Base-by-base conservation (phyloP, 2,113 vertebrate genomes). In the Oncorhynchus masou region DNA sequence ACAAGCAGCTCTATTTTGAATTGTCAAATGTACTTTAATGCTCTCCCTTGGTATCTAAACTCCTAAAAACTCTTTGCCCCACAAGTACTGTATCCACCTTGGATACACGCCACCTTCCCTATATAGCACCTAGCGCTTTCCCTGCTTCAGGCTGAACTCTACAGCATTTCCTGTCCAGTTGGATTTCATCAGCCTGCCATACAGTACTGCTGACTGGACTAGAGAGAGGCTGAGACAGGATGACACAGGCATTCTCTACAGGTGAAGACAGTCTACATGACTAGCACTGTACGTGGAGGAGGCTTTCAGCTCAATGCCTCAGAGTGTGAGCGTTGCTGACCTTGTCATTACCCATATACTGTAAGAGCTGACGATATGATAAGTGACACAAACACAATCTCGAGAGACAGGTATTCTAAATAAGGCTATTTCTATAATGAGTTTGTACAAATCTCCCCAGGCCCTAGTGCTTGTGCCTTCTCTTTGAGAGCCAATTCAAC, bases 161-260 rank as follows among this genome's bases (percentile, higher is more conserved):
- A 39, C 68, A 48, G 11, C 74, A 70, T 83, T 75, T 67, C 74
- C 65, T 66, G 59, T 73, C 70, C 51, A 67, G 54, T 31, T 15
- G 19, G 24, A 76, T 79, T 74, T 59, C 70, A 62, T 82, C 73
- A 76, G 64, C 72, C 49, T 75, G 62, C 66, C 54, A 27, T 70
- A 45, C 71, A 31, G 27, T 27, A 67, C 59, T 71, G 68, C 48
- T 68, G 49, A 75, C 59, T 16, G 51, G 51, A 65, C 25, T 19
- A 57, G 15, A 57, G 54, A 62, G 59, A 22, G 54, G 19, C 54
- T 1, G 54, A 15, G 54, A 16, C 16, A 62, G n/a, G 59, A 62
- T n/a, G 59, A 22, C 59, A 62, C n/a, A 5, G 20, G n/a, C n/a
- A 3, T 22, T 16, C 59, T 22, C 59, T 62, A 22, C n/a, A 62